Evolutionary conservation across 2,797 vertebrate genomes (phyloP), one percentile per base, ranked within the genome.

Genomic region (Leucoraja ocellata): DNA sequence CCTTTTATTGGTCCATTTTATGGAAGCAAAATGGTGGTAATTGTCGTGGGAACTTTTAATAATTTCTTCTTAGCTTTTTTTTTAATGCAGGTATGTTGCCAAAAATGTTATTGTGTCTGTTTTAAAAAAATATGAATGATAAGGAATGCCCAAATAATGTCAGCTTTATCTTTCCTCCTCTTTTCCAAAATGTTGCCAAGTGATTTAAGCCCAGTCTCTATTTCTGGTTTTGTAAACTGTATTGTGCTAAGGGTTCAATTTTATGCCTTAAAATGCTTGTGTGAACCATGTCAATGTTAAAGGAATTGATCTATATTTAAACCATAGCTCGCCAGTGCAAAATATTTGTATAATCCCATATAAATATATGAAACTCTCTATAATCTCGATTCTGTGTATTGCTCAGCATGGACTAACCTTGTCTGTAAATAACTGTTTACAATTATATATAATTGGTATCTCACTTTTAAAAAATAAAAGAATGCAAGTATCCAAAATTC

Each of bases 391-490:
- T 94, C 95, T 96, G 96, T 97, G 95, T 95, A 96, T 94, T 94
- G 94, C 94, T 95, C 96, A 96, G 97, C 96, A 95, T 96, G 96
- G 94, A 95, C 94, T 94, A 95, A 94, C 95, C 96, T 96, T 95
- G 96, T 96, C 65, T 96, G 95, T 94, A 95, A 93, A 94, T 93
- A 90, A 93, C 90, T 68, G 88, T 92, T 73, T 92, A 74, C 74
- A 92, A 71, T n/a, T 28, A 88, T 88, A 88, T 92, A 76, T 76
- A 74, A 92, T 92, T 76, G 68, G 68, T 92, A 92, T 92, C 68
- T 76, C 46, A 73, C 23, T n/a, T 92, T 76, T 92, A 58, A 14
- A 74, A 54, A 91, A 92, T 92, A 92, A 92, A 92, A 46, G 36
- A 58, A 76, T 92, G 36, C 63, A 65, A 68, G 21, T 88, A 88